Base-by-base conservation (phyloP, 2,888 invertebrate genomes). In the Lepas anatifera region DNA sequence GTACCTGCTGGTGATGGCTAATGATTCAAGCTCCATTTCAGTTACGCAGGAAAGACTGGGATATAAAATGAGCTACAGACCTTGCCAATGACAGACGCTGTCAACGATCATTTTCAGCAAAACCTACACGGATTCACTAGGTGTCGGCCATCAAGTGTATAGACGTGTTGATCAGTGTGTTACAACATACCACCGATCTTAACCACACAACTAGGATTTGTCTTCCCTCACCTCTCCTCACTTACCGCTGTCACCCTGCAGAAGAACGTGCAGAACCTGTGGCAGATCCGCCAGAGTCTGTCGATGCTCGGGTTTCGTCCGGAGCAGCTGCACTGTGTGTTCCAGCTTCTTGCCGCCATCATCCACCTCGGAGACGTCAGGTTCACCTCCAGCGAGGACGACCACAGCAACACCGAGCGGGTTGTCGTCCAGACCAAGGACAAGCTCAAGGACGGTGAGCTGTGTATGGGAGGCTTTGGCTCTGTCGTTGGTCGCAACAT, bases 281-380 rank as follows among this genome's bases (percentile, higher is more conserved):
- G 87, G 75, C 87, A 88, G 77, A 83, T 90, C 10, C 87, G 88
- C 77, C 84, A 86, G 73, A 80, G 83, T 72, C 80, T 86, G 76
- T 82, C 88, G 80, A 84, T 89, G 37, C 85, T 90, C 22, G 90
- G 90, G 16, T 90, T 90, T 78, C 85, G 85, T 77, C 85, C 86
- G 68, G 86, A 87, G 74, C 90, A 90, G 77, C 86, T 90, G 68
- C 84, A 86, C 77, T 86, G 87, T 16, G 85, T 90, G 70, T 88
- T 87, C 78, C 84, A 86, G 76, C 87, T 90, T 76, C 79, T 90
- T 48, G 86, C 89, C 0, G 88, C 89, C 25, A 88, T 90, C 72
- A 80, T 90, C 68, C 89, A 90, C 77, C 82, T 89, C 22, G 90
- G 90, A 2, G 90, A 90, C 77, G 85, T 89, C 72, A 87, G 88